A percentile compares a stretch with the other conserved stretches of the same genome.
These are phyloP conservation scores for Rhinogobius similis DNA, from an alignment of 2,113 vertebrate genomes.

Conservation along the genomic window DNA sequence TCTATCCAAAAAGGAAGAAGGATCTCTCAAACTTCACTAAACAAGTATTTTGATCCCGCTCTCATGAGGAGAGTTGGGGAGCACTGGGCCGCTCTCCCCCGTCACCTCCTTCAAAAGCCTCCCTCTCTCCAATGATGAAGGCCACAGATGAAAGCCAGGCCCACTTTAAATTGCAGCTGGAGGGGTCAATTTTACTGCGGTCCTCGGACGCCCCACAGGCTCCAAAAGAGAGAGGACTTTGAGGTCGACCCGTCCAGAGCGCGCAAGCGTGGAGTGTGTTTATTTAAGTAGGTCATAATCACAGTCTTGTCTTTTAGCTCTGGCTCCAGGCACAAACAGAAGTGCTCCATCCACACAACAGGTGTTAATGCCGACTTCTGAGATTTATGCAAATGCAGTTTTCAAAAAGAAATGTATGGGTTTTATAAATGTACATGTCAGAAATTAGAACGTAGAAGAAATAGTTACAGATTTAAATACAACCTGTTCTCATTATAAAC, in stretches of 20 bases:
- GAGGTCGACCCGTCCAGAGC: conserved; percentile 54
- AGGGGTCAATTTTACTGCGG: conserved; percentile 59
- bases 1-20: too few relatives aligned
- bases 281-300: conserved; percentile 64
- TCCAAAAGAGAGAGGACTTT: conserved; percentile 52
- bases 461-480: too few relatives aligned
- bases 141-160: conserved; percentile 65
- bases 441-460: not conserved
- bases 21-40: conserved; percentile 11
- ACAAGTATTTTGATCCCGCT: conserved; percentile 35
- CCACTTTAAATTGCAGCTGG: conserved; percentile 61
- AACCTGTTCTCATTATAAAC: too few relatives aligned
- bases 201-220: conserved; percentile 65
- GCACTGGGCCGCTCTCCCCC: too few relatives aligned
- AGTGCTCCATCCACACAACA: conserved; percentile 50
- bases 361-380: conserved; percentile 52
- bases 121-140: conserved; percentile 42
- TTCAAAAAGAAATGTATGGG: not conserved
- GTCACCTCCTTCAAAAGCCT: conserved; percentile 21
- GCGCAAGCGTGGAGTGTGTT: conserved; percentile 34
- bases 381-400: conserved; percentile 12
- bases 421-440: not conserved
- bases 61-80: conserved; percentile 10
- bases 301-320: conserved; percentile 59
- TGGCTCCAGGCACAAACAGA: conserved; percentile 59